Conservation (phyloP, 2,113 vertebrate species). For the Campylomormyrus tamandua region DNA sequence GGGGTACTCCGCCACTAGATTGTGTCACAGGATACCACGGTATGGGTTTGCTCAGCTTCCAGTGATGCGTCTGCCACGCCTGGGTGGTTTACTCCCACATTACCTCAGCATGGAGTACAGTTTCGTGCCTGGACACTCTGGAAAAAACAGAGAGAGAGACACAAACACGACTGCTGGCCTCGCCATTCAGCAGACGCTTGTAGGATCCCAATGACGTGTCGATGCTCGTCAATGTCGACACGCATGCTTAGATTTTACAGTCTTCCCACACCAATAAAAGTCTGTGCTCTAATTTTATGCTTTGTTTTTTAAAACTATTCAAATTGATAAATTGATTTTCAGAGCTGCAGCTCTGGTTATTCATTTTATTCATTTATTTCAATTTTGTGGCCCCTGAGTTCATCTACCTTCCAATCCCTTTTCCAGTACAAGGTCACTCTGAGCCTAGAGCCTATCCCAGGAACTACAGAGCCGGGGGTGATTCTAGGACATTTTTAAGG, state of each 20-base stretch:
- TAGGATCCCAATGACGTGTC: not conserved
- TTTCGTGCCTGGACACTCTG: not conserved
- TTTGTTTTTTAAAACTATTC: not conserved
- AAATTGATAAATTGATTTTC: not conserved
- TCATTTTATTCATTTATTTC: not conserved
- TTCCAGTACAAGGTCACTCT: not conserved
- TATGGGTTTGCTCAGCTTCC: not conserved
- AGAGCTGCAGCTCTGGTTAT: not conserved
- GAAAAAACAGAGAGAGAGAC: not conserved
- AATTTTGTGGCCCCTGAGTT: not conserved
- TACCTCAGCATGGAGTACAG: not conserved
- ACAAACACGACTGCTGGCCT: not conserved
- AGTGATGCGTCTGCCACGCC: not conserved
- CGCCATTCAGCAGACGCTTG: not conserved
- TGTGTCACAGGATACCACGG: not conserved
- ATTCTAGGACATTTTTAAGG: not conserved
- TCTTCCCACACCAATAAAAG: not conserved
- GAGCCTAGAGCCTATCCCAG: not conserved
- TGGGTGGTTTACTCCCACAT: not conserved
- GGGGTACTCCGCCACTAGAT: not conserved
- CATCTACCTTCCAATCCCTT: not conserved
- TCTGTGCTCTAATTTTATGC: not conserved
- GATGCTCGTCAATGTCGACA: not conserved
- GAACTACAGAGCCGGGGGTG: not conserved
- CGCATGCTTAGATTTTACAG: not conserved